phyloP scores from a whole-genome alignment of 2,888 invertebrate species.

The Hirtodrosophila cameraria region DNA sequence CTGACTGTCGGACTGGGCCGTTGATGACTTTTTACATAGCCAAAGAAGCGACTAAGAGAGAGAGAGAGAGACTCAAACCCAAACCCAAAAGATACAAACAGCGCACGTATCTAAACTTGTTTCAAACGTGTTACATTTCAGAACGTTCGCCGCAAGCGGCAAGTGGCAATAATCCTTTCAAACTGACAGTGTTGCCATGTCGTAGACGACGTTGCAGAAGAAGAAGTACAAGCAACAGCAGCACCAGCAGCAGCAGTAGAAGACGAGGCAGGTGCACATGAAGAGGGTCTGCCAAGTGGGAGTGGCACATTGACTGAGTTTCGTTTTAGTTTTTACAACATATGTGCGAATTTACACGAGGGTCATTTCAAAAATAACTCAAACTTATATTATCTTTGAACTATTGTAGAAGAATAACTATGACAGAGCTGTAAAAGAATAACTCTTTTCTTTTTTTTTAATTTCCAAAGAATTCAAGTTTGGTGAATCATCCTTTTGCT shows the following conservation, averaged over 20 bases:
- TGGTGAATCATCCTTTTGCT: too few species aligned
- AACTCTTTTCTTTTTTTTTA: too few species aligned
- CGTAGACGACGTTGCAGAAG: constrained; percentile 27
- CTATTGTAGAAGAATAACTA: too few species aligned
- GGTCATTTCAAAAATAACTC: constrained; percentile 5
- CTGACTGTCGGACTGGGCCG: constrained; percentile 52
- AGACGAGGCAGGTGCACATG: constrained; percentile 16
- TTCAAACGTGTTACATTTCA: constrained; percentile 79
- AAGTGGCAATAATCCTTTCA: constrained; percentile 78
- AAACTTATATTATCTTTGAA: background rate
- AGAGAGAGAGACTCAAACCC: constrained; percentile 32
- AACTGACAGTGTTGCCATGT: constrained; percentile 70
- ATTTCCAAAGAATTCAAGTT: too few species aligned
- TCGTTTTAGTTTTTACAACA: constrained; percentile 43
- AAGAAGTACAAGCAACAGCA: constrained; percentile 5
- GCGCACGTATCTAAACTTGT: constrained; percentile 76
- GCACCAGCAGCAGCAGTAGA: constrained; percentile 2
- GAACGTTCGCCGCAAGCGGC: constrained; percentile 77
- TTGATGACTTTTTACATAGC: constrained; percentile 76
- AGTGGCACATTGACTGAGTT: constrained; percentile 71
- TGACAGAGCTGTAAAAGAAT: too few species aligned
- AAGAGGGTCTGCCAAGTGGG: constrained; percentile 56
- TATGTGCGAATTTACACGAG: constrained; percentile 38
- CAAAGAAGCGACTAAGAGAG: constrained; percentile 54
- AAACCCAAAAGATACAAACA: constrained; percentile 44